Percentiles rank a stretch among this genome's conserved stretches.
Conservation (phyloP, 2,797 vertebrate species). For the Ctenopoma multispine region DNA sequence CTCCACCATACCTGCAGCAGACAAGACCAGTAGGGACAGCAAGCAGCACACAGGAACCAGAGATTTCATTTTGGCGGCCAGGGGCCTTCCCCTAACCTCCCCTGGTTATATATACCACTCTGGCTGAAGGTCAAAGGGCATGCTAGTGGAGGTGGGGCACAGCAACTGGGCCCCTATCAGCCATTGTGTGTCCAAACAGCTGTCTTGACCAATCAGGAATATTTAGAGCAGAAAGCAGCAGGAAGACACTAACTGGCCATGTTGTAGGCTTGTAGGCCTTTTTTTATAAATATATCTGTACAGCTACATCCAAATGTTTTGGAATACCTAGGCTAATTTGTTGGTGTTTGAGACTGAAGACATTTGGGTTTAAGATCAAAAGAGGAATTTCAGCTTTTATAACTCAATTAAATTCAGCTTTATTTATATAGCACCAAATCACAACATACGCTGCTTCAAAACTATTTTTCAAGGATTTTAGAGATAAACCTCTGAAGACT, state of each 20-base stretch:
- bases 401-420: too few relatives aligned
- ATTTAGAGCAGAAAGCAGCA: conserved; percentile 7
- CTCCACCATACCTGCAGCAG: conserved; percentile 87
- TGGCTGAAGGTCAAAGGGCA: conserved; percentile 84
- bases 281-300: too few relatives aligned
- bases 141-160: conserved; percentile 52
- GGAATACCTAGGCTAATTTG: too few relatives aligned
- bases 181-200: conserved; percentile 70
- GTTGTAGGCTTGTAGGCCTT: not conserved
- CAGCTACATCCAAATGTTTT: too few relatives aligned
- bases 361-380: too few relatives aligned
- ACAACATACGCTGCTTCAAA: too few relatives aligned
- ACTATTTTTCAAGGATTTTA: too few relatives aligned
- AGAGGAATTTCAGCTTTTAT: too few relatives aligned
- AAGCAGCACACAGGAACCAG: conserved; percentile 87
- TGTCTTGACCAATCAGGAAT: conserved; percentile 60
- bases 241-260: not conserved
- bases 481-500: too few relatives aligned
- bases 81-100: conserved; percentile 83
- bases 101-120: conserved; percentile 88
- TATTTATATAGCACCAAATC: too few relatives aligned
- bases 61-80: conserved; percentile 95
- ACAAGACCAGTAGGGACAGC: conserved; percentile 87
- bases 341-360: too few relatives aligned
- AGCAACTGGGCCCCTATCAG: conserved; percentile 58